Base-by-base conservation (phyloP, 2,888 invertebrate genomes). In the Calameuta idolon region DNA sequence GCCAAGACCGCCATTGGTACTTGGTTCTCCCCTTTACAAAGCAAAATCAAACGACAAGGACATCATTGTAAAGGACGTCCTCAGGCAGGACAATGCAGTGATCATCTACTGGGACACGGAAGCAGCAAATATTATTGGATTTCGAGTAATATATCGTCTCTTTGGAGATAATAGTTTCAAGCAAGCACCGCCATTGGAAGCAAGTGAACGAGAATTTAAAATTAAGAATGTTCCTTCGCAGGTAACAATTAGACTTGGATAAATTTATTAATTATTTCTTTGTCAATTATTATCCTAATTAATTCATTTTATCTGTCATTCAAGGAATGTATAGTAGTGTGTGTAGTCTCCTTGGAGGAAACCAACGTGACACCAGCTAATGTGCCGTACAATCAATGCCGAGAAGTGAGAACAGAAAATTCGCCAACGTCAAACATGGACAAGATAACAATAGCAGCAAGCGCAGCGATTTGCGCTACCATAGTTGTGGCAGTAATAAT, bases 81-180 rank as follows among this genome's bases (percentile, higher is more conserved):
- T 96, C 89, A 93, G 96, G 82, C 96, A 97, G 91, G 97, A 97
- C 86, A 97, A 95, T 90, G 95, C 97, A 0, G 96, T 98, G 33
- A 95, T 97, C 85, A 97, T 98, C 83, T 96, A 97, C 88, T 98
- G 98, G 98, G 97, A 97, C 88, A 97, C 97, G 1, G 96, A 97
- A 87, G 96, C 96, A 15, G 95, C 96, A 0, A 97, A 97, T 89
- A 96, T 97, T 86, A 93, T 97, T n/a, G 97, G 97, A 76, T 98
- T 97, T 90, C 94, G 97, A 80, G 97, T 98, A 15, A 96, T 97
- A 34, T 98, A 98, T 90, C 93, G 98, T 77, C 93, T 98, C 71
- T 98, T 98, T 87, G 98, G 98, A 5, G 97, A 97, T 87, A 96
- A 96, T 89, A 96, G 94, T 85, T 98, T 98, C 92, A 97, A 97